Conservation (phyloP, 2,888 invertebrate genomes). For the Lobophora halterata region DNA sequence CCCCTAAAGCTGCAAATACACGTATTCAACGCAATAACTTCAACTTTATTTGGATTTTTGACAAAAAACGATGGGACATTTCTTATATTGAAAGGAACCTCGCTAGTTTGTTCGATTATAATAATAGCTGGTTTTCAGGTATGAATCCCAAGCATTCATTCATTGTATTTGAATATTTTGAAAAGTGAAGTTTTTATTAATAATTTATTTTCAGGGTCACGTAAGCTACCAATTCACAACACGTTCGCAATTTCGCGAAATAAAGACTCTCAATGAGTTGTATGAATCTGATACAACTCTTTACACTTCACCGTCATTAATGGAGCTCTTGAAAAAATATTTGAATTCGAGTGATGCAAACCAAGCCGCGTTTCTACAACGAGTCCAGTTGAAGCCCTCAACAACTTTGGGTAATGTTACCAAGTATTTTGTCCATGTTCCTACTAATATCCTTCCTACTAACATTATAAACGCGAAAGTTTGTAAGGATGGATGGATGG, state of each 20-base stretch:
- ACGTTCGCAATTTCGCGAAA: slow-evolving; percentile 26
- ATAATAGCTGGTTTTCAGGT: slow-evolving; percentile 49
- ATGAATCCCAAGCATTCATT: no score
- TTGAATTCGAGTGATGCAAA: slow-evolving; percentile 16
- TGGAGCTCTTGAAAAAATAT: slow-evolving; percentile 30
- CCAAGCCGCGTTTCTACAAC: slow-evolving; percentile 27
- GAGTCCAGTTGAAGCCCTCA: slow-evolving; percentile 10
- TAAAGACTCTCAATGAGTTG: slow-evolving; percentile 40
- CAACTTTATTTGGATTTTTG: slow-evolving; percentile 43
- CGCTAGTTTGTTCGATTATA: slow-evolving; percentile 43
- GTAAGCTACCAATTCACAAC: slow-evolving; percentile 52
- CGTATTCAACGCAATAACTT: slow-evolving; percentile 29
- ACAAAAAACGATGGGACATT: slow-evolving; percentile 30
- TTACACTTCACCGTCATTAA: slow-evolving; percentile 37
- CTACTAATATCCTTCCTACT: no score
- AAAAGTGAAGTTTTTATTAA: background rate
- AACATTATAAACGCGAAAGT: no score
- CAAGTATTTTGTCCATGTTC: no score
- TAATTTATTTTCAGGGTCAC: slow-evolving; percentile 42
- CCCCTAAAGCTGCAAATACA: slow-evolving; percentile 26
- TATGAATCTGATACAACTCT: slow-evolving; percentile 30
- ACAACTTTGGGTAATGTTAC: no score
- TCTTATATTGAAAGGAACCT: slow-evolving; percentile 37
- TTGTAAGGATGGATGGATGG: no score
- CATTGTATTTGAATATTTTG: no score